Conservation (phyloP, 1,140 invertebrate genomes). For the Drosophila funebris region DNA sequence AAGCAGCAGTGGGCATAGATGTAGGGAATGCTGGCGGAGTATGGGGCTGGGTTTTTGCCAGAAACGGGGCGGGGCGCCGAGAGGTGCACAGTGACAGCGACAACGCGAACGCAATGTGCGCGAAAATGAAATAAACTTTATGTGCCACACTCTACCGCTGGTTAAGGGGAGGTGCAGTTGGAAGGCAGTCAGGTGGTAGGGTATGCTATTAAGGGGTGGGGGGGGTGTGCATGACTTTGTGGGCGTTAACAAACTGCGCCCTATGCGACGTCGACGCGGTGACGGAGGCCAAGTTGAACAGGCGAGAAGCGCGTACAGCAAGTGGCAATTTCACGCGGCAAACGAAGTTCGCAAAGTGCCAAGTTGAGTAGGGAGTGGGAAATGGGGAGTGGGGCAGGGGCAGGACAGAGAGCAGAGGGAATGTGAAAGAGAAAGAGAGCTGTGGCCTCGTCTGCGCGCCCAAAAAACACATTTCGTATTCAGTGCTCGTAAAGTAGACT, state of each 20-base stretch:
- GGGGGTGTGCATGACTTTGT: background rate
- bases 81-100: constrained; percentile 41
- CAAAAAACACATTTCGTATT: constrained; percentile 78
- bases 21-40: background rate
- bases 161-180: background rate
- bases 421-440: background rate
- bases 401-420: background rate
- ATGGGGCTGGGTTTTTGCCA: background rate
- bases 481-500: constrained; percentile 77
- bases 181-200: background rate
- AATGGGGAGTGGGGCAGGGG: background rate
- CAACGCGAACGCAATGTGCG: constrained; percentile 71
- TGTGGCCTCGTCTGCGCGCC: constrained; percentile 33
- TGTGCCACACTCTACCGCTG: constrained; percentile 15
- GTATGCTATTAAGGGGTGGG: background rate
- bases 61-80: too few species aligned
- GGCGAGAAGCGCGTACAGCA: constrained; percentile 75
- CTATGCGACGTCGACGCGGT: constrained; percentile 56
- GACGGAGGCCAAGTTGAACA: constrained; percentile 80
- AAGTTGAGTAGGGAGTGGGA: background rate
- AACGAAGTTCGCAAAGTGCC: constrained; percentile 29
- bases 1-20: background rate
- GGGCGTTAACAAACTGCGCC: constrained; percentile 22
- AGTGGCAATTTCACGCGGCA: constrained; percentile 80
- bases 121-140: constrained; percentile 82